Evolutionary conservation across 2,888 invertebrate species (phyloP), one percentile per base, ranked within the genome.

Genomic region (Andrena minutula): DNA sequence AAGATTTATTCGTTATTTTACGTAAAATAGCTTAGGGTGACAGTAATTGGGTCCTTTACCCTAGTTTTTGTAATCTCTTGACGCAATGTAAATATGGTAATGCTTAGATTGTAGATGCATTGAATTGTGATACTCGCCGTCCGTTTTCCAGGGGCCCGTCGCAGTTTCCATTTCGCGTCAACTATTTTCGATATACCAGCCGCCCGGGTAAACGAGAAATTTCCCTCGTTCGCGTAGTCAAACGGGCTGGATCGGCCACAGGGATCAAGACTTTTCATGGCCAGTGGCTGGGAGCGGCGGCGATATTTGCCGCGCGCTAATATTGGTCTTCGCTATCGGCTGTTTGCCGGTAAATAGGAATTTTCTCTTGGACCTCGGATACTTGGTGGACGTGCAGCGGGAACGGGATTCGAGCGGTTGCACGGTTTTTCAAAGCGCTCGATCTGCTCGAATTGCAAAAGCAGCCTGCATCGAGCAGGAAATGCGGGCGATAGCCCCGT

Each of bases 291-390:
- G 63, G 53, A 74, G 75, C 60, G 64, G 60, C 63, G 65, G 60
- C 75, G 82, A 84, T 88, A 86, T 88, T 88, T 88, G 72, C 73
- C 72, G 58, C 53, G 53, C 76, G 86, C 88, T 85, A 88, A 88
- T 88, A 88, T 88, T 86, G 88, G 79, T 74, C 79, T 81, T 86
- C 58, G 79, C 88, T 81, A 86, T 87, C 81, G 87, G 88, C 80
- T 86, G 80, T 87, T 87, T 87, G 84, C 79, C 73, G 84, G 88
- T 84, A 87, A 87, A 87, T 82, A 87, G 80, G 80, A 87, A 84
- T 84, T 87, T 87, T 87, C 84, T 85, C 66, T 56, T 69, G 71
- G 49, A 63, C 49, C 66, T 32, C 32, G 80, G 61, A 70, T 78
- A 82, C 82, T 82, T 74, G 77, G 65, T 71, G 77, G 66, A 58